Percentiles rank a stretch among this genome's conserved stretches.
phyloP scores from a whole-genome alignment of 2,888 invertebrate genomes.

The Chelonus formosanus region DNA sequence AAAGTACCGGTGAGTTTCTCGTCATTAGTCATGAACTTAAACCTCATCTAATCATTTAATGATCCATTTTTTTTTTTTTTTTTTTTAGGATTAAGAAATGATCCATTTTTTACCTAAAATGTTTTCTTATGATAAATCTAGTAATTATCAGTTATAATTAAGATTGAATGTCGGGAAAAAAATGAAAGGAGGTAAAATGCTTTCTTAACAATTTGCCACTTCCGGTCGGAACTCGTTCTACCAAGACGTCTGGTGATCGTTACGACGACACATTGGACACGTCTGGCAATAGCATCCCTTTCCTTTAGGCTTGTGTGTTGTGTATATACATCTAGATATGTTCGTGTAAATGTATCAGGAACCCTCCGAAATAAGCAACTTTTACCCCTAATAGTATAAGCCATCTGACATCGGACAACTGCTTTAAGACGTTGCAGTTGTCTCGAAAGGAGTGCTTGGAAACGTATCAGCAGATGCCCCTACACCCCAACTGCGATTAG shows the following conservation, averaged over 20 bases:
- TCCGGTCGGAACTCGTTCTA: conserved; percentile 31
- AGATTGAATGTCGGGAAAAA: too few relatives aligned
- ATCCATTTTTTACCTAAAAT: neutral
- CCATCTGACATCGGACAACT: conserved; percentile 62
- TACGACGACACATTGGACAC: conserved; percentile 12
- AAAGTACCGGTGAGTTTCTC: conserved; percentile 27
- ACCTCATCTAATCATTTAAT: conserved; percentile 17
- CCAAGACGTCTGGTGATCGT: conserved; percentile 18
- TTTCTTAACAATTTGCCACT: conserved; percentile 29
- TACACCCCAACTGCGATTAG: conserved; percentile 28
- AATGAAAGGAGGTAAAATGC: conserved; percentile 1
- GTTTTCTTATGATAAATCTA: too few relatives aligned
- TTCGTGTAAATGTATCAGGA: neutral
- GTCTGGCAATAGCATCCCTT: neutral
- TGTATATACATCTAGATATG: neutral
- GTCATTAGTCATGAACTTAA: neutral
- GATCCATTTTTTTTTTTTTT: conserved; percentile 10
- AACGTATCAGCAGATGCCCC: conserved; percentile 36
- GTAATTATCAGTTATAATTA: too few relatives aligned
- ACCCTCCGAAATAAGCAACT: conserved; percentile 19
- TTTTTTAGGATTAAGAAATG: conserved; percentile 29
- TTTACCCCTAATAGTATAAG: conserved; percentile 47
- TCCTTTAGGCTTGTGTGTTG: too few relatives aligned
- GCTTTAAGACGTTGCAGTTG: conserved; percentile 53
- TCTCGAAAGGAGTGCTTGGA: conserved; percentile 44